Percentiles rank a stretch among this genome's conserved stretches.
Conservation (phyloP, 2,113 vertebrate genomes). For the Thamnaconus septentrionalis region DNA sequence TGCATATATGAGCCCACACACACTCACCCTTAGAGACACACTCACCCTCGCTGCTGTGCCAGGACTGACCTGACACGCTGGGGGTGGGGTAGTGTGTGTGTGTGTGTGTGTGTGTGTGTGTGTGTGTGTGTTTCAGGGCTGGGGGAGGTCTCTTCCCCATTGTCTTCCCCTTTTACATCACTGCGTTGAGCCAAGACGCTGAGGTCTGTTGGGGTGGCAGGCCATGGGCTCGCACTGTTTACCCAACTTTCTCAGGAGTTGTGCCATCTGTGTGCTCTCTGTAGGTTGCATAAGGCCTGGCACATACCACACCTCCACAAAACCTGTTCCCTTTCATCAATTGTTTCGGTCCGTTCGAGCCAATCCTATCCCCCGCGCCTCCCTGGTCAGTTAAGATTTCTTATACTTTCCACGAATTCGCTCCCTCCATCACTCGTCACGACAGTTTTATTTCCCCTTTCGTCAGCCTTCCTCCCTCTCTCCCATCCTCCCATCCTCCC, state of each 20-base stretch:
- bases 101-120: no score
- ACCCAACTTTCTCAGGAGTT: conserved; percentile 52
- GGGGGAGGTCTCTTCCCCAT: conserved; percentile 17
- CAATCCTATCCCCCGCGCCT: conserved; percentile 5
- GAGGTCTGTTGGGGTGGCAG: conserved; percentile 24
- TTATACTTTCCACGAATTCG: background rate
- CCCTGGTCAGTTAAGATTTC: background rate
- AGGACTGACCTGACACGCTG: conserved; percentile 20
- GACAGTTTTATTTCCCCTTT: conserved; percentile 1
- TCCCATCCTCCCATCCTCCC: background rate
- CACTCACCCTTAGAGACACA: background rate
- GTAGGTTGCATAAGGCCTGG: conserved; percentile 63
- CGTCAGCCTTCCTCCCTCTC: no score
- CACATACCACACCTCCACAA: conserved; percentile 66
- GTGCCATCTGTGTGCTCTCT: conserved; percentile 59
- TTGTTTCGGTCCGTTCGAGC: conserved; percentile 44
- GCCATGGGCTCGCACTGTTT: conserved; percentile 53
- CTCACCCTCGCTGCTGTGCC: conserved; percentile 30
- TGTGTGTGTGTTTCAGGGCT: no score
- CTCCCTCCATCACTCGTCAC: background rate
- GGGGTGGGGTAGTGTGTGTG: background rate
- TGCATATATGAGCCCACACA: conserved; percentile 16
- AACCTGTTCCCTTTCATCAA: conserved; percentile 56
- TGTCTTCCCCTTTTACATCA: conserved; percentile 28
- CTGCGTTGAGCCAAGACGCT: conserved; percentile 32